Base-by-base conservation (phyloP, 2,113 vertebrate genomes). In the Entosphenus tridentatus region DNA sequence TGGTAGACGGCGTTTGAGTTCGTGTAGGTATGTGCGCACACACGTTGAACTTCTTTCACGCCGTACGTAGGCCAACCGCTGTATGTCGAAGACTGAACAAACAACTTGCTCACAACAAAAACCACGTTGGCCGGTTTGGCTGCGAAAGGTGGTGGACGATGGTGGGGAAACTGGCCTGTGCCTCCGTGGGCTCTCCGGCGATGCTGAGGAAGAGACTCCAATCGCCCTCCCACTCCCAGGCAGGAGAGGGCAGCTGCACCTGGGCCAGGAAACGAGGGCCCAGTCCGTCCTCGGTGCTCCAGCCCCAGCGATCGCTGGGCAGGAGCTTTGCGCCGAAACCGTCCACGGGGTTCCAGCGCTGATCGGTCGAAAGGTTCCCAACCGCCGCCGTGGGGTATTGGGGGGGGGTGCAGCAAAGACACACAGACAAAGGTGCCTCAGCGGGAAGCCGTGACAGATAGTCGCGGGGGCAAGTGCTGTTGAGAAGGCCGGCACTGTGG, bases 191-290 rank as follows among this genome's bases (percentile, higher is more conserved):
- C 65, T 97, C 89, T 71, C 90, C 93, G 76, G 85, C 89, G 75
- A 91, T 87, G 79, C 89, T 98, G 77, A 95, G 87, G 76, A 96
- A 92, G 77, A 85, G 80, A 57, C 87, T 83, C 93, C 93, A 98
- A 81, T 92, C 89, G 1, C 82, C 85, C 71, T 97, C 92, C 92
- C 93, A 98, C 75, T 91, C 87, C 93, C 93, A 98, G 78, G 86
- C 86, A 12, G 76, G 77, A 0, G 91, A 95, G 11, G 88, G 85
- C 70, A 92, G 82, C 8, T 58, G 76, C 75, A 90, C 91, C 73
- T 79, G 76, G 62, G 84, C 82, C 54, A 89, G 81, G 3, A 81
- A 82, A 75, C 87, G 87, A 67, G 87, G 84, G 71, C 86, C 82
- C 58, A 95, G 81, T 65, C 93, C 93, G 1, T 85, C 87, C 77